These are phyloP conservation scores for Turritopsis dohrnii DNA, from an alignment of 30 jellyfish, hydroid and myxozoan species.

Conservation along the genomic window DNA sequence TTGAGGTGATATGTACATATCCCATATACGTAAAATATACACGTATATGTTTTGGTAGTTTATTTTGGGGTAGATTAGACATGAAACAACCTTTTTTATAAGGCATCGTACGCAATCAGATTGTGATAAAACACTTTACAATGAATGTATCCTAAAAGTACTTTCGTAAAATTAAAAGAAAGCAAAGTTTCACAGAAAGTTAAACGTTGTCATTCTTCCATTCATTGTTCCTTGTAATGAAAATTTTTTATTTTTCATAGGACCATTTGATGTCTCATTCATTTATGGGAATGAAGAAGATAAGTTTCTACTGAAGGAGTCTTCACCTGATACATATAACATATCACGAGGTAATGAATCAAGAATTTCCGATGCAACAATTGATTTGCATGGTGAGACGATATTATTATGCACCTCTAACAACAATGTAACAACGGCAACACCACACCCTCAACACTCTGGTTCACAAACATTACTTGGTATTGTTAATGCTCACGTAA, in stretches of 20 bases:
- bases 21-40: too few relatives aligned
- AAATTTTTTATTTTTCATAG: background rate
- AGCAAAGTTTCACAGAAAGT: too few relatives aligned
- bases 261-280: conserved; percentile 22
- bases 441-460: conserved; percentile 35
- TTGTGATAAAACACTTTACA: too few relatives aligned
- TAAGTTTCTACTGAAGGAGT: conserved; percentile 46
- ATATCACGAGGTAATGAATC: conserved; percentile 8
- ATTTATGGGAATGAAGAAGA: conserved; percentile 64
- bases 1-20: too few relatives aligned
- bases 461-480: conserved; percentile 28
- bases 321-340: conserved; percentile 49
- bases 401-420: conserved; percentile 26
- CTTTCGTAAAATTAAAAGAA: too few relatives aligned
- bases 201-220: too few relatives aligned
- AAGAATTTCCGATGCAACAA: conserved; percentile 46
- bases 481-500: background rate
- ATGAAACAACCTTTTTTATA: too few relatives aligned
- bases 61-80: too few relatives aligned
- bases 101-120: too few relatives aligned
- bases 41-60: too few relatives aligned
- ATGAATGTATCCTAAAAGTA: too few relatives aligned
- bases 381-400: conserved; percentile 50
- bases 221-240: too few relatives aligned
- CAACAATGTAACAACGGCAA: background rate